Evolutionary conservation across 2,888 invertebrate genomes (phyloP).

Genomic region (Cryptocephalus moraei): DNA sequence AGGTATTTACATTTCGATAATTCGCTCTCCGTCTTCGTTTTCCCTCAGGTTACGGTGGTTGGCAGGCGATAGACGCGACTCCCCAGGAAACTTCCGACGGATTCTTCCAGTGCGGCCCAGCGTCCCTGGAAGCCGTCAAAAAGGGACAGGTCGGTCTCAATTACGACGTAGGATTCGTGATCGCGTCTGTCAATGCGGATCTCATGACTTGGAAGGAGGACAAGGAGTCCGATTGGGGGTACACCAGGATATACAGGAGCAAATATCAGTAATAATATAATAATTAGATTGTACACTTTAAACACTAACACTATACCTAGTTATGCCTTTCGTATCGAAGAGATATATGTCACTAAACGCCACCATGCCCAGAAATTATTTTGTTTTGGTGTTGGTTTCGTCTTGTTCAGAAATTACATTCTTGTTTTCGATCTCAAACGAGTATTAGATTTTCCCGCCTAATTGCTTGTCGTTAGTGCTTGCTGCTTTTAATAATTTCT

Average conservation of each 20-base stretch:
- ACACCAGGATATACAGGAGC: conserved; percentile 57
- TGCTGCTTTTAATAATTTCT: no score
- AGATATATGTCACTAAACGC: no score
- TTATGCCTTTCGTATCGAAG: no score
- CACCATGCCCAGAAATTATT: no score
- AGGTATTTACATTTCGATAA: no score
- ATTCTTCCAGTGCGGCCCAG: conserved; percentile 68
- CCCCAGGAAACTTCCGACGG: conserved; percentile 71
- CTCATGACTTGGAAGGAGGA: conserved; percentile 69
- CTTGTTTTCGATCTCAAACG: no score
- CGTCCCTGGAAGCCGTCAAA: conserved; percentile 66
- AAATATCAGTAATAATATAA: conserved; percentile 52
- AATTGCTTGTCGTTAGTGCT: no score
- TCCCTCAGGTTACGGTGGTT: conserved; percentile 64
- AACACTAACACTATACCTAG: no score
- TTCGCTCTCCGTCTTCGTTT: not conserved
- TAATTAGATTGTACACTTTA: not conserved
- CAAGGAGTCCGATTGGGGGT: conserved; percentile 51
- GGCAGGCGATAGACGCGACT: conserved; percentile 82
- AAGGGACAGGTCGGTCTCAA: conserved; percentile 65
- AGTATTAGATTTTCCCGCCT: no score
- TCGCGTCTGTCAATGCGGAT: conserved; percentile 78
- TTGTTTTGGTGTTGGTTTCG: no score
- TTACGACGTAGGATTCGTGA: conserved; percentile 67
- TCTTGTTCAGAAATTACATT: no score